These are phyloP conservation scores for Holothuria leucospilota DNA, from an alignment of 53 echinoderm and acorn worm species.

Conservation along the genomic window DNA sequence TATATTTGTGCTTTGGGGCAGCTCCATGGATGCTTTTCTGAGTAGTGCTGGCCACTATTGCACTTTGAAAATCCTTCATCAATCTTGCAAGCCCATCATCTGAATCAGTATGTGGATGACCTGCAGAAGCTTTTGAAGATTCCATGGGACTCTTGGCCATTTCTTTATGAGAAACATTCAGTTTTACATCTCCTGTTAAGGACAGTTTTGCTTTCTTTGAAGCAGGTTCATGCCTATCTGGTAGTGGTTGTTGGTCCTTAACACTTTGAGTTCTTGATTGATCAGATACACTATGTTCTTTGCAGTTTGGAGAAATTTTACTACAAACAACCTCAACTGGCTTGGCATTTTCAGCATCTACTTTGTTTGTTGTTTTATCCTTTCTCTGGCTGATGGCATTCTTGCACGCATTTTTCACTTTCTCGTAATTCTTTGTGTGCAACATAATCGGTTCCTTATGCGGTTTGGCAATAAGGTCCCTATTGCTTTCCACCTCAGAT, in stretches of 20 bases:
- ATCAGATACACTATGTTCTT: too few relatives aligned
- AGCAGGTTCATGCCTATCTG: too few relatives aligned
- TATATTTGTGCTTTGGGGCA: background rate
- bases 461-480: background rate
- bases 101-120: constrained; percentile 10
- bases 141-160: too few relatives aligned
- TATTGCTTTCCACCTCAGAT: background rate
- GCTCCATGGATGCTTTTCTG: background rate
- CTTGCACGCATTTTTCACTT: constrained; percentile 29
- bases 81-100: constrained; percentile 42
- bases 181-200: too few relatives aligned
- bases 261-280: too few relatives aligned
- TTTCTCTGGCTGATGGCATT: constrained; percentile 42
- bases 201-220: too few relatives aligned
- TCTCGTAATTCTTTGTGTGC: constrained; percentile 24
- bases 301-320: too few relatives aligned
- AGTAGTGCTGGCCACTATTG: constrained; percentile 7
- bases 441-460: constrained; percentile 19
- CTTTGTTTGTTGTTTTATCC: constrained; percentile 10
- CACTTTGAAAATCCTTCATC: constrained; percentile 45
- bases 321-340: too few relatives aligned
- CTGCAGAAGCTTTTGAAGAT: too few relatives aligned
- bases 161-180: too few relatives aligned
- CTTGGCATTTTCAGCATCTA: background rate
- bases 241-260: too few relatives aligned